These are phyloP conservation scores for Chloromyia formosa DNA, from an alignment of 2,888 invertebrate genomes.

Conservation along the genomic window DNA sequence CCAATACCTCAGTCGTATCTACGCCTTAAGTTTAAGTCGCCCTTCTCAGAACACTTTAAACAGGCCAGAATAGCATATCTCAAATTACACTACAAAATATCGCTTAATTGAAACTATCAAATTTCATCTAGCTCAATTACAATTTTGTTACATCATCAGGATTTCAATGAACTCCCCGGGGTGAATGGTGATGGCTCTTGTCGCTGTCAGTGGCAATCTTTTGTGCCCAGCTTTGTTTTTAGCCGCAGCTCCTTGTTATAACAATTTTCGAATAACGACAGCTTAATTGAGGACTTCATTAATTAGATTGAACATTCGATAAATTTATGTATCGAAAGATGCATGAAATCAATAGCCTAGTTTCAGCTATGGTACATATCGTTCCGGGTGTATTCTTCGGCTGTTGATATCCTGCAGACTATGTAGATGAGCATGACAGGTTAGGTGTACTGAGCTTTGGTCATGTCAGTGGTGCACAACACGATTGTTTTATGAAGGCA, in stretches of 20 bases:
- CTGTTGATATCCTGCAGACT: too few relatives aligned
- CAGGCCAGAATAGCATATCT: background rate
- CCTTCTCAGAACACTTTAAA: background rate
- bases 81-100: background rate
- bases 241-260: background rate
- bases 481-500: too few relatives aligned
- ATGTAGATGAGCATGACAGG: too few relatives aligned
- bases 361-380: background rate
- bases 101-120: constrained; percentile 32
- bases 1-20: too few relatives aligned
- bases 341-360: constrained; percentile 37
- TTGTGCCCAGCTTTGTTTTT: background rate
- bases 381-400: background rate
- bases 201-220: background rate
- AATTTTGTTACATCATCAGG: background rate
- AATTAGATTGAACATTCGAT: constrained; percentile 37
- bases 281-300: constrained; percentile 43
- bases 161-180: background rate
- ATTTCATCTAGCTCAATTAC: constrained; percentile 19
- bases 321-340: constrained; percentile 32
- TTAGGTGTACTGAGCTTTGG: too few relatives aligned
- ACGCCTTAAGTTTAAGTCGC: too few relatives aligned
- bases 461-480: too few relatives aligned
- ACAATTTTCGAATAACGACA: constrained; percentile 23
- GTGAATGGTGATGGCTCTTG: background rate